Conservation (phyloP, 1,140 invertebrate genomes). For the Homalodisca vitripennis region DNA sequence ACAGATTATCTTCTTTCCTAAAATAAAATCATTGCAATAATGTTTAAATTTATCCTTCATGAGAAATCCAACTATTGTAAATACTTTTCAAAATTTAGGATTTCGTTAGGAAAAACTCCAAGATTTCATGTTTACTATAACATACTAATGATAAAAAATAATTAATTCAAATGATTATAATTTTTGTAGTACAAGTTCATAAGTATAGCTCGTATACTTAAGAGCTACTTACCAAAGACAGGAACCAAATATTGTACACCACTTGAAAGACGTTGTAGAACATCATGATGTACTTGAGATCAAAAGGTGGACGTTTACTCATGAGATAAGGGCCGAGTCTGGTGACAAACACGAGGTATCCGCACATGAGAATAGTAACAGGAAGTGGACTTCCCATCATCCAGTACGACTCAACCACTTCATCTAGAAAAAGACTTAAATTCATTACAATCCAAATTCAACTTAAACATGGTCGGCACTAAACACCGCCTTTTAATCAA, state of each 20-base stretch:
- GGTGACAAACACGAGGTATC: constrained; percentile 63
- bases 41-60: background rate
- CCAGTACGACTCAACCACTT: constrained; percentile 62
- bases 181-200: background rate
- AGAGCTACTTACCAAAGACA: constrained; percentile 52
- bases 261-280: constrained; percentile 70
- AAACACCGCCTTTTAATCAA: too few species aligned
- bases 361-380: constrained; percentile 58
- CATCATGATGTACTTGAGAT: constrained; percentile 61
- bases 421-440: constrained; percentile 56
- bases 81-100: background rate
- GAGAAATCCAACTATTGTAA: background rate
- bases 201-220: background rate
- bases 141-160: background rate
- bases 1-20: too few species aligned
- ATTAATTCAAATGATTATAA: background rate
- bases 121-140: background rate
- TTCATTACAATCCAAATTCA: too few species aligned
- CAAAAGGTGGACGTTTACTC: constrained; percentile 61
- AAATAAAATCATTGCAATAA: too few species aligned
- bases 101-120: background rate
- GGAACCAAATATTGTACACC: constrained; percentile 61
- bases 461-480: too few species aligned
- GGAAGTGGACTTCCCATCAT: constrained; percentile 68
- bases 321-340: constrained; percentile 70